Base-by-base conservation (phyloP, 2,113 vertebrate genomes). In the Odontesthes bonariensis region DNA sequence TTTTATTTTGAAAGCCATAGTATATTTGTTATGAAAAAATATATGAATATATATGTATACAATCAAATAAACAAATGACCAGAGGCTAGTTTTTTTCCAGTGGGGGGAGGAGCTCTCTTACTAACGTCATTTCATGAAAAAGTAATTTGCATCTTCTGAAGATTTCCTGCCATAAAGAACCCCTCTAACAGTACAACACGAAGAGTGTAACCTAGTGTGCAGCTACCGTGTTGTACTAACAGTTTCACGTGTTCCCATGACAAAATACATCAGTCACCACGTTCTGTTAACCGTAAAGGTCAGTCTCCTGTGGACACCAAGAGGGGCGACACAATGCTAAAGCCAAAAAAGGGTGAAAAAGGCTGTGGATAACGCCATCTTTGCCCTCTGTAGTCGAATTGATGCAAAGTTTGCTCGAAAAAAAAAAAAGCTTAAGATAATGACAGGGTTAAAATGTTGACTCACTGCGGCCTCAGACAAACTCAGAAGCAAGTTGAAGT, bases 1-100 rank as follows among this genome's bases (percentile, higher is more conserved):
- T 94, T 94, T 95, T 94, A 92, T 93, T 94, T 95, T 94, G 79
- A 92, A 95, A 95, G 94, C 94, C 94, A 94, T 95, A 95, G 90
- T 94, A 93, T 94, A 93, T 94, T 94, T 95, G 91, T 94, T 94
- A 94, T 93, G 87, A 91, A 83, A 89, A 88, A 86, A 89, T 81
- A 88, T 83, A 92, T 80, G 86, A 75, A 83, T 79, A 86, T 84
- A 89, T 89, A 89, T 90, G 82, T 92, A 92, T 87, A 92, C 90
- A 92, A 92, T 92, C 90, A 88, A 88, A 82, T 89, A 88, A 89
- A 91, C 88, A 51, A 77, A 88, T 82, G 91, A 91, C 89, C 89
- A 88, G 86, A 91, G 88, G 89, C 90, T 92, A 89, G 91, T 91
- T 90, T 86, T 82, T 82, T 69, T 47, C 44, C 90, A 90, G 90